These are phyloP conservation scores for Amorpha juglandis DNA, from an alignment of 2,888 invertebrate genomes.

Conservation along the genomic window DNA sequence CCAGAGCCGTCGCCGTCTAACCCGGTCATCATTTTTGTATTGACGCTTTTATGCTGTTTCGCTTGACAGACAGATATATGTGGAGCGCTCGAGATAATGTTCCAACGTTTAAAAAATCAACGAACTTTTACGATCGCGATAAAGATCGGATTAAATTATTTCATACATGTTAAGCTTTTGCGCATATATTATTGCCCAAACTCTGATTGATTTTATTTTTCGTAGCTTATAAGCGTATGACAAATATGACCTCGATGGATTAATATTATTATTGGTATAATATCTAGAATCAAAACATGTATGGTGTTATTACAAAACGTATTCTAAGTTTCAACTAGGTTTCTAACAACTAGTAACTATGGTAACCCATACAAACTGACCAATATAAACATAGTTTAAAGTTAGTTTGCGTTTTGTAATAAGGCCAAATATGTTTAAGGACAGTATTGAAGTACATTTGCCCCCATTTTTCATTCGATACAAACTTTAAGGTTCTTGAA, in stretches of 20 bases:
- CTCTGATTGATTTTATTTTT: neutral
- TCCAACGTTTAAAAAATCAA: slow-evolving; percentile 2
- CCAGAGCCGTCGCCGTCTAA: neutral
- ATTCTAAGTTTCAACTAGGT: too few relatives aligned
- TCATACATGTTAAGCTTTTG: neutral
- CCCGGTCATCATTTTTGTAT: slow-evolving; percentile 2
- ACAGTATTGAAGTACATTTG: too few relatives aligned
- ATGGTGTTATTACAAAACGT: too few relatives aligned
- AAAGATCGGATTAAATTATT: slow-evolving; percentile 14
- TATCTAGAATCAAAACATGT: too few relatives aligned
- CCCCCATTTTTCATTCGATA: too few relatives aligned
- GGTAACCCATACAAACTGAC: too few relatives aligned
- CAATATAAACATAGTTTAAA: too few relatives aligned
- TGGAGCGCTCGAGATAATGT: slow-evolving; percentile 7
- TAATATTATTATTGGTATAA: too few relatives aligned
- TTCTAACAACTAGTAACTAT: too few relatives aligned
- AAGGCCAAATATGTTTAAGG: too few relatives aligned
- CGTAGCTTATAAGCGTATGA: neutral
- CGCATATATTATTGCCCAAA: neutral
- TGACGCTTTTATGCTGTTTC: slow-evolving; percentile 9
- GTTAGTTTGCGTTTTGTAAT: too few relatives aligned
- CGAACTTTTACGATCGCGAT: slow-evolving; percentile 11
- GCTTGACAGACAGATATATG: neutral
- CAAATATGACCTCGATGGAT: neutral
- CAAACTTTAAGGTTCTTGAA: too few relatives aligned